These are phyloP conservation scores for Sinocyclocheilus maitianheensis DNA, from an alignment of 2,113 vertebrate genomes.

Conservation along the genomic window DNA sequence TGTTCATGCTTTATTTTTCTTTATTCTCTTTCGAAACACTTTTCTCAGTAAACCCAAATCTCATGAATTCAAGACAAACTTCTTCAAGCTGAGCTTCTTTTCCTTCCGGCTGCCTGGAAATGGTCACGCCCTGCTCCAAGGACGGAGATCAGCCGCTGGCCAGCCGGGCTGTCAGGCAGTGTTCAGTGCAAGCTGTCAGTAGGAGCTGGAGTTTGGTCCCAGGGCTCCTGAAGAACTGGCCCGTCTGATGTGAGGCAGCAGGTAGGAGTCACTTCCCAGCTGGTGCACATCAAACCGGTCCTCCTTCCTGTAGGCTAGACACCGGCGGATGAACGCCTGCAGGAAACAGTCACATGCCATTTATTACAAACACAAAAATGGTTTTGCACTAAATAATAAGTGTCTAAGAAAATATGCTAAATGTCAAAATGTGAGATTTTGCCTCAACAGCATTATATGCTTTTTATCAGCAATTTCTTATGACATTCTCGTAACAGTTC, in stretches of 20 bases:
- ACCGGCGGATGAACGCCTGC: conserved; percentile 96
- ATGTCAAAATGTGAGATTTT: no score
- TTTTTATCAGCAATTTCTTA: no score
- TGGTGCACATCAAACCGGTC: conserved; percentile 96
- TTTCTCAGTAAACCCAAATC: conserved; percentile 21
- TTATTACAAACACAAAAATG: background rate
- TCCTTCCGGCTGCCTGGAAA: background rate
- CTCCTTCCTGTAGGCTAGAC: conserved; percentile 97
- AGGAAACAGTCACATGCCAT: conserved; percentile 27
- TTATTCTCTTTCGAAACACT: conserved; percentile 7
- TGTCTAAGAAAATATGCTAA: no score
- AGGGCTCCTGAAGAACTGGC: conserved; percentile 98
- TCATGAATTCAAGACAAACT: background rate
- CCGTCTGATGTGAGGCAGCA: conserved; percentile 97
- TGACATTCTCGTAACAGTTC: no score
- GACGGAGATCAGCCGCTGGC: conserved; percentile 62
- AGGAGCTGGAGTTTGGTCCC: conserved; percentile 85
- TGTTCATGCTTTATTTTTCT: conserved; percentile 16
- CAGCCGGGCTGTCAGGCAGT: conserved; percentile 59
- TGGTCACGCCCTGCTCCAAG: conserved; percentile 58
- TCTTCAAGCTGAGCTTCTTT: background rate
- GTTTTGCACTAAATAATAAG: no score
- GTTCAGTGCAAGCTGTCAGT: conserved; percentile 78
- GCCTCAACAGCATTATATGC: no score
- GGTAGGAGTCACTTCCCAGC: conserved; percentile 93